Conservation (phyloP, 2,797 vertebrate species). For the Pelobates cultripes region DNA sequence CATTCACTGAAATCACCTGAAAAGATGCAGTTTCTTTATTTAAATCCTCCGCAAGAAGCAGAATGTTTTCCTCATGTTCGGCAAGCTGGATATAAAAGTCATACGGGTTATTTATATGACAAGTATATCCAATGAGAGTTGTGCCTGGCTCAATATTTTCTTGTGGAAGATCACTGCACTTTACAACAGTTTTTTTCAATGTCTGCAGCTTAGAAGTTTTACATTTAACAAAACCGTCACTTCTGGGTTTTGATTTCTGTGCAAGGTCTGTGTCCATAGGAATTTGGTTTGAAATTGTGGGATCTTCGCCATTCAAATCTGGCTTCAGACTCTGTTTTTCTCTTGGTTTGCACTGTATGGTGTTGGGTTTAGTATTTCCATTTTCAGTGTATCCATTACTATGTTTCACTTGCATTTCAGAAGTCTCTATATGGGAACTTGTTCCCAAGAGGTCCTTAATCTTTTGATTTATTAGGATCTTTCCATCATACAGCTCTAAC, state of each 20-base stretch:
- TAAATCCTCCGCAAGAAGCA: conserved; percentile 74
- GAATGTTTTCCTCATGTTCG: conserved; percentile 75
- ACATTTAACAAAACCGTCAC: not conserved
- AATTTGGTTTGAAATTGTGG: not conserved
- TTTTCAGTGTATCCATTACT: no score
- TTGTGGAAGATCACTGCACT: conserved; percentile 67
- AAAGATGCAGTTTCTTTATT: conserved; percentile 63
- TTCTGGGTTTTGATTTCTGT: not conserved
- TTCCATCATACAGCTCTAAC: conserved; percentile 83
- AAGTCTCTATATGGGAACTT: not conserved
- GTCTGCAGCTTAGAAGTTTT: no score
- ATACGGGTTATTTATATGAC: conserved; percentile 66
- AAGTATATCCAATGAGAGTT: conserved; percentile 71
- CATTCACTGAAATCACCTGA: conserved; percentile 34
- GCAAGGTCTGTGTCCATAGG: not conserved
- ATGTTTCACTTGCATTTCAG: not conserved
- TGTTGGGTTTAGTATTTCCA: not conserved
- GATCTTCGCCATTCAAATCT: not conserved
- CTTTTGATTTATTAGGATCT: conserved; percentile 78
- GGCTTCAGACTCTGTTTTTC: not conserved
- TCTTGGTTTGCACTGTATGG: not conserved
- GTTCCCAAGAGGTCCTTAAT: conserved; percentile 72
- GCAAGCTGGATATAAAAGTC: conserved; percentile 83
- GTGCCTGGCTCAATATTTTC: conserved; percentile 66
- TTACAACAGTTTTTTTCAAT: conserved; percentile 39